phyloP scores from a whole-genome alignment of 1,140 invertebrate genomes.

The Drosophila seguyi region DNA sequence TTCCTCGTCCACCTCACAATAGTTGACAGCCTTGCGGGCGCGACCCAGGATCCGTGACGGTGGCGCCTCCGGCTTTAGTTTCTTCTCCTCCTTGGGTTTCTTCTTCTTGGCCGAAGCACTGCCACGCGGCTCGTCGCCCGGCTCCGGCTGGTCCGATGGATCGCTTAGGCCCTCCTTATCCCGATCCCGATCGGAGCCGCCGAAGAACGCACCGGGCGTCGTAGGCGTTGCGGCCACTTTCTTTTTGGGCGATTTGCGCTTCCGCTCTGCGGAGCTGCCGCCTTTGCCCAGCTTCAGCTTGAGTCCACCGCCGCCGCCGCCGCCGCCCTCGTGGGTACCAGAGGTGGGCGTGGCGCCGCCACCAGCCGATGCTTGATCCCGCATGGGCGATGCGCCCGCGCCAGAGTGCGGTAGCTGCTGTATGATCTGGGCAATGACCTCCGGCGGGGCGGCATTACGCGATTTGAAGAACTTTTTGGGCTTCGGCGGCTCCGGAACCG shows the following conservation, averaged over 20 bases:
- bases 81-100: slow-evolving; percentile 81
- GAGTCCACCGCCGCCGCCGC: slow-evolving; percentile 44
- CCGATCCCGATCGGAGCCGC: slow-evolving; percentile 43
- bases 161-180: slow-evolving; percentile 32
- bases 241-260: slow-evolving; percentile 81
- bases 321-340: slow-evolving; percentile 42
- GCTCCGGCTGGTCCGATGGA: slow-evolving; percentile 46
- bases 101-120: slow-evolving; percentile 41
- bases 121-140: slow-evolving; percentile 46
- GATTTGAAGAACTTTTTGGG: slow-evolving; percentile 97
- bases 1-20: slow-evolving; percentile 81
- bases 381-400: slow-evolving; percentile 84
- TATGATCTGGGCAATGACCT: slow-evolving; percentile 86
- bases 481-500: slow-evolving; percentile 87
- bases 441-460: slow-evolving; percentile 88
- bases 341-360: slow-evolving; percentile 17
- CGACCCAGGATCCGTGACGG: slow-evolving; percentile 80
- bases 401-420: slow-evolving; percentile 86
- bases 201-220: slow-evolving; percentile 56
- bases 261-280: slow-evolving; percentile 86
- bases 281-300: slow-evolving; percentile 79
- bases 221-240: slow-evolving; percentile 39
- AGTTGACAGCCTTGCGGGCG: slow-evolving; percentile 82
- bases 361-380: slow-evolving; percentile 40
- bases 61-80: slow-evolving; percentile 83